Evolutionary conservation across 2,888 invertebrate genomes (phyloP).

Genomic region (Phania funesta): DNA sequence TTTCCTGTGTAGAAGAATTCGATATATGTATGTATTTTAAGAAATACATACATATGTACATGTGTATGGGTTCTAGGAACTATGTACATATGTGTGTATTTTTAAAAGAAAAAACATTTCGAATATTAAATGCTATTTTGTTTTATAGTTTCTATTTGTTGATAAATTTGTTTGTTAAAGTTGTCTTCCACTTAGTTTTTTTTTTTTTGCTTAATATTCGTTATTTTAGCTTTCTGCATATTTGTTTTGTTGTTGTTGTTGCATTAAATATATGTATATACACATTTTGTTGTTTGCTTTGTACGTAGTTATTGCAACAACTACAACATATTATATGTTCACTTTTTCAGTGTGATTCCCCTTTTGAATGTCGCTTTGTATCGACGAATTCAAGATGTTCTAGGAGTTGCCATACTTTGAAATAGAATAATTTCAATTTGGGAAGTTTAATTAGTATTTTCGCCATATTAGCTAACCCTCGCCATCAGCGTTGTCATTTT

Average conservation of each 20-base stretch:
- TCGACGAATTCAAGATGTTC: neutral
- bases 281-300: conserved; percentile 46
- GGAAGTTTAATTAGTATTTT: no score
- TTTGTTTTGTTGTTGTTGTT: conserved; percentile 6
- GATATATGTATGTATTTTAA: no score
- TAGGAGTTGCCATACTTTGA: conserved; percentile 6
- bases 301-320: conserved; percentile 33
- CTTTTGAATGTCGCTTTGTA: conserved; percentile 16
- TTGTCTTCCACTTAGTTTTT: neutral
- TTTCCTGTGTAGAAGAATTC: no score
- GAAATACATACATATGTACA: neutral
- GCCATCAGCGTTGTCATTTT: no score
- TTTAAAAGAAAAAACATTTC: conserved; percentile 19
- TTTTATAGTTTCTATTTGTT: conserved; percentile 44
- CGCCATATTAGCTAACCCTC: no score
- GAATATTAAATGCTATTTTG: conserved; percentile 13
- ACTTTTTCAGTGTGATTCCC: conserved; percentile 4
- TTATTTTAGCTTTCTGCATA: neutral
- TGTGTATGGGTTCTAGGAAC: no score
- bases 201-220: neutral
- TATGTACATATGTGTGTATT: neutral
- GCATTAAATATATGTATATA: no score
- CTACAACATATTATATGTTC: conserved; percentile 41
- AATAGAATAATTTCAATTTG: no score
- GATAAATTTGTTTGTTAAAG: conserved; percentile 34